These are phyloP conservation scores for Maconellicoccus hirsutus DNA, from an alignment of 1,140 invertebrate genomes.

Conservation along the genomic window DNA sequence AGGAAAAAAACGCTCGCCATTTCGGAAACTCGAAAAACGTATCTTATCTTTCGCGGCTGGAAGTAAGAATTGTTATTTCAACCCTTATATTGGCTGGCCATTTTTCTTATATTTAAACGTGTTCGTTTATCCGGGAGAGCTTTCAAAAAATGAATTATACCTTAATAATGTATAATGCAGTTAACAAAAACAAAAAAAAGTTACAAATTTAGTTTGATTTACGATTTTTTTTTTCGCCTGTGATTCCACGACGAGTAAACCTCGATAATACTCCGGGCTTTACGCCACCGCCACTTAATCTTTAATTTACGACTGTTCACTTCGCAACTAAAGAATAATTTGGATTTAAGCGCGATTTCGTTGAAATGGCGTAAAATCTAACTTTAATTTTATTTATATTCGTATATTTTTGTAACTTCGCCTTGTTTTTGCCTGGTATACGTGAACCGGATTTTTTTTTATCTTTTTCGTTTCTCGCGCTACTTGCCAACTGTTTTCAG, in stretches of 20 bases:
- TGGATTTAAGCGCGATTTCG: neutral
- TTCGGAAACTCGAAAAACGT: too few relatives aligned
- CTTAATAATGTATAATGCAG: constrained; percentile 9
- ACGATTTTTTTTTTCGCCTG: neutral
- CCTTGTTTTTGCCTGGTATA: neutral
- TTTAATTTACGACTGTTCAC: neutral
- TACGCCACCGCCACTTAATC: neutral
- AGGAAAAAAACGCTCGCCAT: too few relatives aligned
- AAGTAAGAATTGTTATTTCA: too few relatives aligned
- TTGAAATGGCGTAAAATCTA: constrained; percentile 1
- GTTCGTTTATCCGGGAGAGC: neutral
- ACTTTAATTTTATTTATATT: neutral
- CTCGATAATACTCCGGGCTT: neutral
- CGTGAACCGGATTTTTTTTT: too few relatives aligned
- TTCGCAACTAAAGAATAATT: constrained; percentile 10
- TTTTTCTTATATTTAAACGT: neutral
- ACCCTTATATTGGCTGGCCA: neutral
- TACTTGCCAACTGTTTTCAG: too few relatives aligned
- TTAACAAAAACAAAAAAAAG: neutral
- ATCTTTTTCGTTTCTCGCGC: too few relatives aligned
- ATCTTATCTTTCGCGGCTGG: too few relatives aligned
- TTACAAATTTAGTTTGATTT: constrained; percentile 5
- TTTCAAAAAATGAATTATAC: neutral
- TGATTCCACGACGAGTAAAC: neutral
- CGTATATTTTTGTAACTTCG: neutral